These are phyloP conservation scores for Molossus molossus DNA, from an alignment of 2,797 vertebrate species.

Conservation along the genomic window DNA sequence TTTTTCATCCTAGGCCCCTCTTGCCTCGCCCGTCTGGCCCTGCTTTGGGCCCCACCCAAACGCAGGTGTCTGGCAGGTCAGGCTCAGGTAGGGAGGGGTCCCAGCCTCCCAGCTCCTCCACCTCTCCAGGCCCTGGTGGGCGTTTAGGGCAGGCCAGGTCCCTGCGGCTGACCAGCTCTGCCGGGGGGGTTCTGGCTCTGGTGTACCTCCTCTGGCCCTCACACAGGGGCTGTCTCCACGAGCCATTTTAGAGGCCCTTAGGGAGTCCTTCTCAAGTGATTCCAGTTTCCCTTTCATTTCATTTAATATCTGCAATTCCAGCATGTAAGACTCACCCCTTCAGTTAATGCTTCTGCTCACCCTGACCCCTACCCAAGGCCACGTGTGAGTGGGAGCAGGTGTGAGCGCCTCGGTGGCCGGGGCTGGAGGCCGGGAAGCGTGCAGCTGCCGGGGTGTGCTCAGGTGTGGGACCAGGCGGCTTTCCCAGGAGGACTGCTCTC, in stretches of 20 bases:
- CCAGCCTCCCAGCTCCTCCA: background rate
- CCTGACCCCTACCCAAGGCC: background rate
- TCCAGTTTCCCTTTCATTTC: background rate
- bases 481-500: background rate
- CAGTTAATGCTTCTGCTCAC: background rate
- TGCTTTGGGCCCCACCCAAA: background rate
- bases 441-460: constrained; percentile 68
- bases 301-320: background rate
- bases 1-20: background rate
- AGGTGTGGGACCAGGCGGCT: constrained; percentile 79
- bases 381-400: fast-evolving
- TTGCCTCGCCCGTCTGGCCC: background rate
- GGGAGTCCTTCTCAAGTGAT: background rate
- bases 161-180: background rate
- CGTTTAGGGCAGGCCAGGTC: background rate
- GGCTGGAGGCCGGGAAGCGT: constrained; percentile 70
- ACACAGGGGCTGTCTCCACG: background rate
- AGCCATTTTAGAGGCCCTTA: background rate
- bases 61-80: background rate
- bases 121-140: background rate
- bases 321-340: background rate
- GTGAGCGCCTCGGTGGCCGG: background rate
- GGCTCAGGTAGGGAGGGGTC: background rate
- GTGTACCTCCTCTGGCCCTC: background rate
- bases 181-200: background rate